Percentiles rank a stretch among this genome's conserved stretches.
These are phyloP conservation scores for Popillia japonica DNA, from an alignment of 1,140 invertebrate species.

Conservation along the genomic window DNA sequence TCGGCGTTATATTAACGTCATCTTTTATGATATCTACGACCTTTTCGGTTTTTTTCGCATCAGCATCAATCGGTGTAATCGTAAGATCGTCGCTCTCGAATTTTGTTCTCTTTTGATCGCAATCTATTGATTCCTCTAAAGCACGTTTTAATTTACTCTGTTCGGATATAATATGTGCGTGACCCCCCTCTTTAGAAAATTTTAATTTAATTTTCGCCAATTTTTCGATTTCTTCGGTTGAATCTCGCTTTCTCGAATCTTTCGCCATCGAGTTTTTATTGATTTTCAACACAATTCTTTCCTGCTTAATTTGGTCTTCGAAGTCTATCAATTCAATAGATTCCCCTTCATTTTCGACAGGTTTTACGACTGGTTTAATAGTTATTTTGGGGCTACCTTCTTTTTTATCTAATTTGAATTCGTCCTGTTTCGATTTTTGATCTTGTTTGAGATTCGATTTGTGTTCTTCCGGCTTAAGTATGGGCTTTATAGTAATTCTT, in stretches of 20 bases:
- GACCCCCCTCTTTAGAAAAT: slow-evolving; percentile 57
- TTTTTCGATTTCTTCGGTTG: slow-evolving; percentile 52
- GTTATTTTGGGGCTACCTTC: slow-evolving; percentile 48
- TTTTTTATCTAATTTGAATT: slow-evolving; percentile 23
- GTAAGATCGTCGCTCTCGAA: slow-evolving; percentile 40
- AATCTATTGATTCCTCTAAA: slow-evolving; percentile 40
- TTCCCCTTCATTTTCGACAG: slow-evolving; percentile 24
- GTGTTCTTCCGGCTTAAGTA: slow-evolving; percentile 51
- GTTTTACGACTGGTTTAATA: slow-evolving; percentile 53
- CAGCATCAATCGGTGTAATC: slow-evolving; percentile 37
- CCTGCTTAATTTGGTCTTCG: slow-evolving; percentile 54
- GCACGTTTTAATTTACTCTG: slow-evolving; percentile 43
- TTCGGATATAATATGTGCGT: slow-evolving; percentile 56
- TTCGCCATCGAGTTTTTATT: slow-evolving; percentile 51
- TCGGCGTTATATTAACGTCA: neutral
- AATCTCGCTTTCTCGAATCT: slow-evolving; percentile 49
- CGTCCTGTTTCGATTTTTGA: slow-evolving; percentile 14
- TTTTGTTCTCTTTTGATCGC: slow-evolving; percentile 25
- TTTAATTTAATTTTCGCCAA: slow-evolving; percentile 58
- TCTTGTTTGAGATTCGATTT: slow-evolving; percentile 16
- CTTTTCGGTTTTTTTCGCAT: slow-evolving; percentile 3
- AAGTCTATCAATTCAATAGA: slow-evolving; percentile 36
- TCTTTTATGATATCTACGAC: neutral
- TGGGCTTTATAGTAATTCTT: slow-evolving; percentile 58
- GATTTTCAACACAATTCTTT: slow-evolving; percentile 59